Evolutionary conservation across 1,140 invertebrate species (phyloP), one percentile per base, ranked within the genome.

Genomic region (Lanistes nyassanus): DNA sequence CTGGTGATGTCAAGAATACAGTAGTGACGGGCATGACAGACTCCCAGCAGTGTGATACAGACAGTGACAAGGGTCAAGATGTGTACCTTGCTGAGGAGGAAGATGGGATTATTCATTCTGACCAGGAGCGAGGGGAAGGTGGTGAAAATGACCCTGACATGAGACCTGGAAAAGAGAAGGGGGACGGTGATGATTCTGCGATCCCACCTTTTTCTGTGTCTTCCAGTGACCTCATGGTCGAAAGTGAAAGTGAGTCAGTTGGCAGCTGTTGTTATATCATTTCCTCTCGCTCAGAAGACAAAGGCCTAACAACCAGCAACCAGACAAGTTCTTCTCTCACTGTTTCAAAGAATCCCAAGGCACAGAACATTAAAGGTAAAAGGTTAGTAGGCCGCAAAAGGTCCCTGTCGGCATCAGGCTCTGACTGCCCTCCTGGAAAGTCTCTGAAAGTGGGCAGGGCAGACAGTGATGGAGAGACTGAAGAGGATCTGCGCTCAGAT

Each of bases 61-160:
- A 53, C 13, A 16, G 23, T 34, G 69, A 58, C 3, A 19, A 26
- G 29, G 69, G 16, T 36, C 37, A 55, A 21, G 71, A 64, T 34
- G 67, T 69, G 42, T 69, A 69, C n/a, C 31, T 72, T n/a, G 55
- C 70, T 4, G 70, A 72, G 37, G 70, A 72, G 55, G 51, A 72
- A 26, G 70, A 72, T 21, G 70, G 26, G 7, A 37, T 19, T 23
- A 26, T 60, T 31, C 13, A 60, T 26, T 26, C 56, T 31, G 56
- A 60, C 13, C 42, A 60, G 55, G 60, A 72, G 2, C 39, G 6
- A 4, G 64, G 56, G n/a, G 64, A 67, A 6, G 47, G 67, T 56
- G 73, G 51, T 2, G 71, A 60, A 16, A 31, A 60, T 6, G 19
- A 21, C 3, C 31, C 16, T 7, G 37, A 62, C 51, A 31, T 11